These are phyloP conservation scores for Myotis findleyi DNA, from an alignment of 2,797 vertebrate genomes.

Conservation along the genomic window DNA sequence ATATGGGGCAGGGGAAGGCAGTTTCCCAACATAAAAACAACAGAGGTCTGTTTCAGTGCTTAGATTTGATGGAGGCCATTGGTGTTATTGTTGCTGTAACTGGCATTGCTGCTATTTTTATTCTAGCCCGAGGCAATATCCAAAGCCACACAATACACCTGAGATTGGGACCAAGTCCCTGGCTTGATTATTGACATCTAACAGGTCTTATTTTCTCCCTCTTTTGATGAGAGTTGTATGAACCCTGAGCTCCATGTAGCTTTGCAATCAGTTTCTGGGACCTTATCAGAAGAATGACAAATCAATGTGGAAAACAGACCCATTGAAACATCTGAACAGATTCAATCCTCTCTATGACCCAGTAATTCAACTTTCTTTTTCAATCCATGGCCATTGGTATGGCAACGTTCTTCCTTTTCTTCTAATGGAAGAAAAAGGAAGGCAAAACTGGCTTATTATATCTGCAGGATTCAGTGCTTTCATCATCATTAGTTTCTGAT, in stretches of 20 bases:
- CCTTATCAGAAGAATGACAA: slow-evolving; percentile 58
- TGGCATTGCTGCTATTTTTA: background rate
- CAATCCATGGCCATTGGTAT: background rate
- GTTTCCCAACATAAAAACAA: background rate
- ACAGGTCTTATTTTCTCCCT: background rate
- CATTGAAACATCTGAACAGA: slow-evolving; percentile 44
- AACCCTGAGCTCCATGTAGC: slow-evolving; percentile 8
- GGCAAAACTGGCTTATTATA: background rate
- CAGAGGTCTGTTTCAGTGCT: background rate
- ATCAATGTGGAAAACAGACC: slow-evolving; percentile 56
- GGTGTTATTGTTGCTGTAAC: background rate
- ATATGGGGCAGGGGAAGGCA: background rate
- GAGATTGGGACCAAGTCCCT: background rate
- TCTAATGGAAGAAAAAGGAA: background rate
- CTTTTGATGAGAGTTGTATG: slow-evolving; percentile 37
- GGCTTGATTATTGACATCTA: slow-evolving; percentile 15
- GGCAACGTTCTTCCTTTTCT: slow-evolving; percentile 9
- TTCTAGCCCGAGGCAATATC: background rate
- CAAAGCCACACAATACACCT: slow-evolving; percentile 24
- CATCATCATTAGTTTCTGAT: slow-evolving; percentile 36
- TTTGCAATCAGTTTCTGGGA: slow-evolving; percentile 56
- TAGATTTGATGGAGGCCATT: background rate
- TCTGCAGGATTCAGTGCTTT: background rate
- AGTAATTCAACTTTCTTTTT: slow-evolving; percentile 49
- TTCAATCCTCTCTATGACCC: slow-evolving; percentile 26